Evolutionary conservation across 2,888 invertebrate genomes (phyloP).

Genomic region (Laothoe populi): DNA sequence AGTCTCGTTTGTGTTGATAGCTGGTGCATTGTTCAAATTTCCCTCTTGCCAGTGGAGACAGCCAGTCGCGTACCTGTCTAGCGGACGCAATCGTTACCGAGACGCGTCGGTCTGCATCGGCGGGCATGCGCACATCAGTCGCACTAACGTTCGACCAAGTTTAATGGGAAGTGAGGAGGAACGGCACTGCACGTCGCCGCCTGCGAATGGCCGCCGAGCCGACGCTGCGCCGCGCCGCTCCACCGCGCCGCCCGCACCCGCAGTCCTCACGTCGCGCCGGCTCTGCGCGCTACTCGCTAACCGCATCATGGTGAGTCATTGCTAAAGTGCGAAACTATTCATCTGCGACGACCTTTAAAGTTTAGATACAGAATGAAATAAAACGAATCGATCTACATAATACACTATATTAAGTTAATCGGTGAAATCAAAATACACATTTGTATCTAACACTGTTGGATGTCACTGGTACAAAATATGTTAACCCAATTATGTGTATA

Average conservation of each 20-base stretch:
- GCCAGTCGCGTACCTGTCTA: conserved; percentile 78
- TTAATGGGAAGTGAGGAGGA: conserved; percentile 71
- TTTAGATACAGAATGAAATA: conserved; percentile 52
- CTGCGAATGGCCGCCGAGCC: conserved; percentile 63
- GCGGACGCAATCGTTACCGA: conserved; percentile 79
- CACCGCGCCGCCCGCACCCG: conserved; percentile 74
- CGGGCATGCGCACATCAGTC: conserved; percentile 75
- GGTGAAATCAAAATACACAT: conserved; percentile 31
- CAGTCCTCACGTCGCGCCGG: conserved; percentile 80
- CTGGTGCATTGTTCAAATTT: conserved; percentile 76
- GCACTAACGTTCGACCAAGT: conserved; percentile 59
- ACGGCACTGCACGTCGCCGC: conserved; percentile 62
- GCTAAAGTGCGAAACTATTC: conserved; percentile 76
- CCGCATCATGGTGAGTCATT: conserved; percentile 84
- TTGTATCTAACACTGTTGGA: conserved; percentile 17
- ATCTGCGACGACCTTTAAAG: conserved; percentile 67
- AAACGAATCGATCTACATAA: conserved; percentile 49
- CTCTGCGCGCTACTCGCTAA: conserved; percentile 75
- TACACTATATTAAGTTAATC: conserved; percentile 39
- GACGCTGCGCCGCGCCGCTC: conserved; percentile 54
- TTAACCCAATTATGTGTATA: conserved; percentile 59
- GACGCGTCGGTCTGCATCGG: conserved; percentile 78
- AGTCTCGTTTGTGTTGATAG: conserved; percentile 60
- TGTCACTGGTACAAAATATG: conserved; percentile 28
- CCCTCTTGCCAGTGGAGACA: conserved; percentile 75